Conservation (phyloP, 2,888 invertebrate genomes). For the Drosophila mercatorum region DNA sequence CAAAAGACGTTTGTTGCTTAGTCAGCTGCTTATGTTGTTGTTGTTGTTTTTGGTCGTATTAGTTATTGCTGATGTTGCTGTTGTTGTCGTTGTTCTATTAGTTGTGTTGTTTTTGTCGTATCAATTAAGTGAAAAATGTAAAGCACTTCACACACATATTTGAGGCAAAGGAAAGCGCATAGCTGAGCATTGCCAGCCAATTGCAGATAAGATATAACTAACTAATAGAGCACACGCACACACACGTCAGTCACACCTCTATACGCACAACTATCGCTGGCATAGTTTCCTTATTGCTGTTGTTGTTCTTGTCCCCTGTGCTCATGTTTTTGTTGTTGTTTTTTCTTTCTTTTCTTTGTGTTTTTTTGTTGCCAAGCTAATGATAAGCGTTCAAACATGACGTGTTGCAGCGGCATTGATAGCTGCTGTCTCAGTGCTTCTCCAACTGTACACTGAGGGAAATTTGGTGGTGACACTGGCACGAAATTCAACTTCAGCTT, state of each 20-base stretch:
- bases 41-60: background rate
- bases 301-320: conserved; percentile 20
- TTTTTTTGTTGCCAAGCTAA: conserved; percentile 65
- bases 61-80: conserved; percentile 7
- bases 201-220: conserved; percentile 69
- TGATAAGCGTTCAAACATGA: conserved; percentile 67
- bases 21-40: conserved; percentile 26
- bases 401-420: conserved; percentile 51
- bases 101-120: conserved; percentile 32
- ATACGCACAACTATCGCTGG: conserved; percentile 40
- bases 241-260: background rate
- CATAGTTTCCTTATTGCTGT: conserved; percentile 58
- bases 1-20: conserved; percentile 3
- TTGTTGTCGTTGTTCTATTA: conserved; percentile 10
- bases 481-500: background rate
- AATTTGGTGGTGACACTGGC: background rate
- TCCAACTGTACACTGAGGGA: conserved; percentile 40
- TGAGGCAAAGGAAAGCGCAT: conserved; percentile 45
- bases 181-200: conserved; percentile 56
- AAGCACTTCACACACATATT: conserved; percentile 37
- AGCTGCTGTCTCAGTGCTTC: conserved; percentile 30
- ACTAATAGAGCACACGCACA: conserved; percentile 34
- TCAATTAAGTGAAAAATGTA: conserved; percentile 66
- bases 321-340: conserved; percentile 36
- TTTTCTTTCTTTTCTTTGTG: conserved; percentile 4